Evolutionary conservation across 2,113 vertebrate species (phyloP), one percentile per base, ranked within the genome.

Genomic region (Nesogale talazaci): DNA sequence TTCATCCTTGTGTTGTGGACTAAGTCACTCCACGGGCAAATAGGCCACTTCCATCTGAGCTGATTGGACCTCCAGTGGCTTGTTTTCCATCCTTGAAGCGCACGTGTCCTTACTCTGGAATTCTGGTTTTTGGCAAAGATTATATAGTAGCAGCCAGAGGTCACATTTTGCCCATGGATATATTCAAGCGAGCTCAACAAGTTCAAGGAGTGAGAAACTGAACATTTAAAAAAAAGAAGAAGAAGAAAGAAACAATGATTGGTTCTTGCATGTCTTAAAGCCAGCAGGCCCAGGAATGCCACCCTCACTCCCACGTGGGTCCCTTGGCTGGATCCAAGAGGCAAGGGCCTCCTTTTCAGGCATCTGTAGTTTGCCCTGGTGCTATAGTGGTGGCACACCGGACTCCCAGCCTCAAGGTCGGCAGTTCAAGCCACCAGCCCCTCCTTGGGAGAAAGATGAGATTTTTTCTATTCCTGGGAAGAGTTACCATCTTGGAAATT

Each of bases 181-280:
- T 61, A 31, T 36, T 69, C 81, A 46, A 52, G 92, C 77, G 85
- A 82, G 46, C 38, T 3, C 15, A 70, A 79, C 40, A 78, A 8
- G 83, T 88, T 77, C 94, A 38, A 69, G 91, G 63, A 82, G 61
- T 46, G 3, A 31, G 27, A n/a, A 63, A 74, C 63, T 78, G 7
- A 36, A 72, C 40, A 61, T 77, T 25, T 78, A 12, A n/a, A 31
- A 20, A 67, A 31, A 67, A 67, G 61, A 7, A 25, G 61, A 63
- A 22, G 23, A 70, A 70, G 6, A 56, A 56, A 46, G 25, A 83
- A 79, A 81, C 19, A 19, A 84, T 83, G 4, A 52, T 52, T 11
- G 46, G 46, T 85, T 89, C 27, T 86, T 70, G 2, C 0, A 69
- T 74, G 86, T 93, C 83, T 83, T 72, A 25, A 83, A 88, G 14